Base-by-base conservation (phyloP, 2,888 invertebrate genomes). In the Margaritifera margaritifera region DNA sequence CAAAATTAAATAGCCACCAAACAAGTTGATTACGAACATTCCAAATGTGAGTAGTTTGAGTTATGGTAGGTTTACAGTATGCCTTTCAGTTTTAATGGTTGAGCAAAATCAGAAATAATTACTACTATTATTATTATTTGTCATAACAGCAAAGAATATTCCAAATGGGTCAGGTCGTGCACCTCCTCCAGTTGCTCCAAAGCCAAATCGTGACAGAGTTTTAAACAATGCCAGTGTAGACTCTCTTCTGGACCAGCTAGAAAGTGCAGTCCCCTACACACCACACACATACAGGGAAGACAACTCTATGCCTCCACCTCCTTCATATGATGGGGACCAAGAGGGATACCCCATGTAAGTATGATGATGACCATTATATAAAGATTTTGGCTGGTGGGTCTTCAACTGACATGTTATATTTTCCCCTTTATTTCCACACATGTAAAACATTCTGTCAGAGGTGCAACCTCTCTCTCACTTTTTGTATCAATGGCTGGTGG, bases 211-310 rank as follows among this genome's bases (percentile, higher is more conserved):
- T 31, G 75, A 75, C n/a, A 78, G 70, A 50, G 81, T 71, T 71
- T 72, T 74, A 72, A 81, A 71, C 92, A 96, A 71, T 95, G 69
- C 60, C 4, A 52, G 58, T 0, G 96, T 97, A 66, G 97, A 97
- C 91, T 95, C 95, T 77, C 92, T 97, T 61, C 92, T 97, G 69
- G 96, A 96, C 83, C 96, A 97, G 90, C 92, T 97, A 85, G 89
- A 90, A 69, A 83, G 81, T 67, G 82, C 86, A 6, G 84, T 88
- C 22, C 87, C 89, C 8, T 51, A 64, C 54, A 42, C 58, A 31
- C 60, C 64, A 61, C 56, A 54, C 55, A 61, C 25, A 31, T 19
- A 27, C 66, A 6, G n/a, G 56, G 24, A 51, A 52, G 8, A 57
- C 52, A 66, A 61, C 60, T 52, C 27, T 25, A 19, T 50, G 60